Base-by-base conservation (phyloP, 2,888 invertebrate genomes). In the Hemicrepidius hirtus region DNA sequence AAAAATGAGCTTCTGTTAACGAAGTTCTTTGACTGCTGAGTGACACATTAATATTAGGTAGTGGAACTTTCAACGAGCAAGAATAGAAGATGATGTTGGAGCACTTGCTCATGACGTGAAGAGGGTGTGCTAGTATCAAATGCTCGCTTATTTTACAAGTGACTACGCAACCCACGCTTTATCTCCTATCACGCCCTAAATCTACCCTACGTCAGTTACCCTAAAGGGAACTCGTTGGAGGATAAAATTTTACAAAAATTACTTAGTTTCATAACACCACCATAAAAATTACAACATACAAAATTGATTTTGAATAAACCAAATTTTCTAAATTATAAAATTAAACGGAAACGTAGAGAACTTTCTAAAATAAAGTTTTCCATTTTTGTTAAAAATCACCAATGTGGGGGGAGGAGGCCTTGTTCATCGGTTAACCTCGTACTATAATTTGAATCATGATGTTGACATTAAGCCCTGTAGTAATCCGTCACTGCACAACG, bases 391-490 rank as follows among this genome's bases (percentile, higher is more conserved):
- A 12, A 49, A 21, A 21, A 3, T 21, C 5, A 7, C 41, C 41
- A 13, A n/a, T 13, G 3, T 13, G 12, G 41, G 49, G 21, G 16
- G 4, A 9, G 21, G 21, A 35, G 32, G 37, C 64, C 64, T 68
- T 74, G 67, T 73, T 75, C 76, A 68, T 76, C 77, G 80, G 81
- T 82, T 82, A 81, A 82, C 81, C 81, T 57, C 82, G 77, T 77
- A 79, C 81, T 81, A 84, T 84, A 85, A 86, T 86, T 84, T 83
- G 85, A 85, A 85, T 85, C 86, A 83, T 83, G 86, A 85, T 85
- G 85, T 85, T 85, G 85, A 86, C 86, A 85, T 83, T 85, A 86
- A 86, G 85, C 85, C 84, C 82, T 80, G 73, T 73, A 80, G 84
- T 85, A 85, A 86, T 86, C 86, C 84, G 84, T 86, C 85, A 85